Percentiles rank a stretch among this genome's conserved stretches.
These are phyloP conservation scores for Cossypha niveicapilla DNA, from an alignment of 2,797 vertebrate genomes.

Conservation along the genomic window DNA sequence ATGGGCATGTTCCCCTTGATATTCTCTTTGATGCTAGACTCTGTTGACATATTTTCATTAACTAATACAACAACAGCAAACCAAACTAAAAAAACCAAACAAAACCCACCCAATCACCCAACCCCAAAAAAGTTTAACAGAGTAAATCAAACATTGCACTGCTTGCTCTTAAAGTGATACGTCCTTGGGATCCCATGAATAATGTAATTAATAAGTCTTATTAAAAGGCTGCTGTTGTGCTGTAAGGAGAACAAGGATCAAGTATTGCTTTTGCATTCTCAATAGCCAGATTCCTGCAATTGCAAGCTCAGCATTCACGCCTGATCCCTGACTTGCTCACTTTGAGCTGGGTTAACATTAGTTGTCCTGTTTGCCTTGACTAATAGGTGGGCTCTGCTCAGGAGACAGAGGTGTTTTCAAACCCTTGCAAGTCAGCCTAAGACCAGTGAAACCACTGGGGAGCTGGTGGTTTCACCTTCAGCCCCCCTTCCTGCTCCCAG, in stretches of 20 bases:
- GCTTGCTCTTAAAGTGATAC: not conserved
- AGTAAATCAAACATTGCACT: not conserved
- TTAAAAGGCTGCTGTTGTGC: not conserved
- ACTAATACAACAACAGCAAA: not conserved
- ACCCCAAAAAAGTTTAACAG: not conserved
- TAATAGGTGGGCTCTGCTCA: not conserved
- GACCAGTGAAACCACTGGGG: not conserved
- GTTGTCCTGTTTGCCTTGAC: not conserved
- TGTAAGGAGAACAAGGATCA: not conserved
- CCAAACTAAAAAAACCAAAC: not conserved
- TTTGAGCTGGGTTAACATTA: not conserved
- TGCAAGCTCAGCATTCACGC: not conserved
- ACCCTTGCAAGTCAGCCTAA: not conserved
- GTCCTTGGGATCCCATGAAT: not conserved
- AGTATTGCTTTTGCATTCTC: not conserved
- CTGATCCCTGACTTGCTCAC: not conserved
- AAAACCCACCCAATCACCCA: fast-evolving
- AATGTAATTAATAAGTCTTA: not conserved
- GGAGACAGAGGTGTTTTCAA: not conserved
- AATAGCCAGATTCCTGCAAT: not conserved
- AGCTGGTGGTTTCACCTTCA: not conserved
- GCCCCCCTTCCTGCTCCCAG: not conserved
- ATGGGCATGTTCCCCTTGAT: not conserved
- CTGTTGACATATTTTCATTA: not conserved
- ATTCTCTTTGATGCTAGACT: not conserved